A percentile compares a stretch with the other conserved stretches of the same genome.
These are phyloP conservation scores for Oryzias curvinotus DNA, from an alignment of 2,113 vertebrate species.

Conservation along the genomic window DNA sequence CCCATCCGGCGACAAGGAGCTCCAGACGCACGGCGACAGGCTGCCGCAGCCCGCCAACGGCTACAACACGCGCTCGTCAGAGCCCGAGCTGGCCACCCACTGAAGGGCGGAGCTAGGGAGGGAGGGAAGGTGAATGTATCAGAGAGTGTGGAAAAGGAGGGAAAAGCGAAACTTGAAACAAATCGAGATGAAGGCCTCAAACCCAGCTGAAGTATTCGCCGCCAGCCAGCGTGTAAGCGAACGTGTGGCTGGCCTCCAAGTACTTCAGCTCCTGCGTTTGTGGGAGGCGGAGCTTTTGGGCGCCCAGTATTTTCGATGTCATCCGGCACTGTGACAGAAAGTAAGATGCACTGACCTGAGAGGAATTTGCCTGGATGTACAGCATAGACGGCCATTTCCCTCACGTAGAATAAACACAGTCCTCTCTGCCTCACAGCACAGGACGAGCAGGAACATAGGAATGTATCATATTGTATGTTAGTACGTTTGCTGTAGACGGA, in stretches of 20 bases:
- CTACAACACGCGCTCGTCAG: slow-evolving; percentile 65
- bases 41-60: slow-evolving; percentile 72
- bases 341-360: slow-evolving; percentile 64
- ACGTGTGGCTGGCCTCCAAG: slow-evolving; percentile 34
- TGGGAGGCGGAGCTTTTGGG: slow-evolving; percentile 41
- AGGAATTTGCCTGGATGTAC: slow-evolving; percentile 66
- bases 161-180: slow-evolving; percentile 47
- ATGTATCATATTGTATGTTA: slow-evolving; percentile 82
- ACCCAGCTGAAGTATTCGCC: slow-evolving; percentile 47
- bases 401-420: slow-evolving; percentile 67
- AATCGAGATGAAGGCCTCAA: slow-evolving; percentile 54
- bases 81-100: slow-evolving; percentile 66
- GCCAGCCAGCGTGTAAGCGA: slow-evolving; percentile 25
- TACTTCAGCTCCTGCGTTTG: slow-evolving; percentile 47
- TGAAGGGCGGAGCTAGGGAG: slow-evolving; percentile 46
- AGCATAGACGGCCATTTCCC: slow-evolving; percentile 55
- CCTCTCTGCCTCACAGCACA: slow-evolving; percentile 57
- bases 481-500: slow-evolving; percentile 73
- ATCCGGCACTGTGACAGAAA: slow-evolving; percentile 57
- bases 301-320: slow-evolving; percentile 60
- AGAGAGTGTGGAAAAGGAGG: slow-evolving; percentile 51
- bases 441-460: slow-evolving; percentile 69
- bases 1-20: slow-evolving; percentile 45
- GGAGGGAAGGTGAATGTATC: slow-evolving; percentile 57
- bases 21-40: slow-evolving; percentile 43